Base-by-base conservation (phyloP, 2,113 vertebrate species). In the Syrmaticus mikado region DNA sequence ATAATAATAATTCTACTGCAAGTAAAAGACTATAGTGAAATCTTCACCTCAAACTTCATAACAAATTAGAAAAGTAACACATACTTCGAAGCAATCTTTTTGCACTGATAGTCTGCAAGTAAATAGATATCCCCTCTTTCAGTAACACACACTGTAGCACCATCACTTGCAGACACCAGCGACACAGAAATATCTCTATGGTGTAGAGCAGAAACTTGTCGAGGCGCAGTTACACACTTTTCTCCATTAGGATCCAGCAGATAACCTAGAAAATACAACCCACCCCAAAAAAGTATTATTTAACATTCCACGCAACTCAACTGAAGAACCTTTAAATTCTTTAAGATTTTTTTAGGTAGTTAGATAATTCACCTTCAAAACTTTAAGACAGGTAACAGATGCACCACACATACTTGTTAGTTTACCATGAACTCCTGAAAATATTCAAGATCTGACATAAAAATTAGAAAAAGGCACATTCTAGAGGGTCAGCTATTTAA, bases 31-130 rank as follows among this genome's bases (percentile, higher is more conserved):
- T 68, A 65, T 18, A 84, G 34, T 30, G 14, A 85, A 55, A 53
- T 19, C 19, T 66, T 81, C 55, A 21, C 18, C 22, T 81, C 81
- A 8, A 11, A 66, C 50, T 79, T 92, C 45, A 41, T 17, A 14
- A 62, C 7, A 87, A 61, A 65, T 65, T 34, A 91, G 45, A 89
- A 72, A 76, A 95, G 67, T 50, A 74, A 41, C 15, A 97, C 98
- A 96, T 96, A 99, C 99, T 98, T 99, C 28, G 99, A 99, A 89
- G 99, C 99, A 92, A 99, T 97, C 97, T 99, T 99, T 96, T 99
- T 99, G 98, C 99, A 99, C 92, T 99, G 99, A 96, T 99, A 99
- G 82, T 99, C 99, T 52, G 98, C 95, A 87, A 99, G 97, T 89
- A 99, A 97, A 97, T 99, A 99, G 93, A 99, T 97, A 73, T 99